These are phyloP conservation scores for Amblyjoppa proteus DNA, from an alignment of 2,888 invertebrate genomes.

Conservation along the genomic window DNA sequence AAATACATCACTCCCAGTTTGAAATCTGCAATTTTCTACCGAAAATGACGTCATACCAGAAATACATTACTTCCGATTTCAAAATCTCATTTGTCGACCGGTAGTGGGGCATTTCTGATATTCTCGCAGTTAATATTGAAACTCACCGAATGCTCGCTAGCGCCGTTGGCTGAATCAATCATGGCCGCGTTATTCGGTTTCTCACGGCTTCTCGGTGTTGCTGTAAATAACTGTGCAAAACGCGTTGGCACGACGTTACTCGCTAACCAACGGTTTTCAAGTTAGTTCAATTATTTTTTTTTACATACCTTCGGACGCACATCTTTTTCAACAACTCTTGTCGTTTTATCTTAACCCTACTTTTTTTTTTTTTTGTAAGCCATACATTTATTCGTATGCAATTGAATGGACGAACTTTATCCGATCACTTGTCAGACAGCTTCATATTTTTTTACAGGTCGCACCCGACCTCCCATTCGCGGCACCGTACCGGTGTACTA, in stretches of 20 bases:
- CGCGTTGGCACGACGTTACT: slow-evolving; percentile 68
- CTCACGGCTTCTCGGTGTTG: slow-evolving; percentile 72
- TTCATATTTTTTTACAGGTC: background rate
- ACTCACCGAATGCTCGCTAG: too few species aligned
- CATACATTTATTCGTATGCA: background rate
- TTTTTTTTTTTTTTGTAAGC: background rate
- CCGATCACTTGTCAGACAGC: background rate
- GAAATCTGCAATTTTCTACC: too few species aligned
- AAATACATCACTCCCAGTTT: too few species aligned
- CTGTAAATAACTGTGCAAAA: slow-evolving; percentile 73
- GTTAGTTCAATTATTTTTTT: slow-evolving; percentile 3
- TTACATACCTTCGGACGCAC: background rate
- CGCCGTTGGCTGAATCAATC: slow-evolving; percentile 43
- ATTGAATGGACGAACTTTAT: background rate
- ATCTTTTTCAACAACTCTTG: background rate
- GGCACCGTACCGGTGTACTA: background rate
- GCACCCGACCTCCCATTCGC: background rate
- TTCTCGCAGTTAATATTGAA: too few species aligned
- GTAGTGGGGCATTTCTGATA: too few species aligned
- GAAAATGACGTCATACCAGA: too few species aligned
- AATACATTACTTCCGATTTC: too few species aligned
- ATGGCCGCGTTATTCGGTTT: slow-evolving; percentile 77
- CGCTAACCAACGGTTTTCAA: slow-evolving; percentile 68
- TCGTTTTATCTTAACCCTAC: slow-evolving; percentile 48
- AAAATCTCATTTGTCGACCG: too few species aligned